phyloP scores from a whole-genome alignment of 1,140 invertebrate species.

The Drosophila athabasca region DNA sequence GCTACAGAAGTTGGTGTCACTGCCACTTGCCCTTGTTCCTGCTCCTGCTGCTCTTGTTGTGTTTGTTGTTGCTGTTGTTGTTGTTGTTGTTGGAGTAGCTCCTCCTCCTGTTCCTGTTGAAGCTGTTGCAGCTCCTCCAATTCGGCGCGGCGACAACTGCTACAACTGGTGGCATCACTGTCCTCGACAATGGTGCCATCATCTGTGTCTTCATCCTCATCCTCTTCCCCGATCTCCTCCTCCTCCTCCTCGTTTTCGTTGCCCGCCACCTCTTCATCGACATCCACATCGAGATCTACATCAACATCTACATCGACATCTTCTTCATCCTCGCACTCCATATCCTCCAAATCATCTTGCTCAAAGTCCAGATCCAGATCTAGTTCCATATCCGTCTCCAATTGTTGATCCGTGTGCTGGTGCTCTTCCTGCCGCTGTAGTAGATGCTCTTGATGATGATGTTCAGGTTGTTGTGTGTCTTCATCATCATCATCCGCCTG shows the following conservation, averaged over 20 bases:
- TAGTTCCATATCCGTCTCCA: not conserved
- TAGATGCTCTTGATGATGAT: not conserved
- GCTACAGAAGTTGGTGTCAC: too few species aligned
- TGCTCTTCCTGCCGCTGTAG: not conserved
- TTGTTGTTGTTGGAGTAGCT: not conserved
- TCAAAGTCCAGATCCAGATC: constrained; percentile 4
- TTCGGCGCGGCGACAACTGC: constrained; percentile 65
- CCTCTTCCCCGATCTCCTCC: not conserved
- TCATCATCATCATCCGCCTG: constrained; percentile 15
- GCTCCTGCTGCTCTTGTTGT: too few species aligned
- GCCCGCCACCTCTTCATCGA: constrained; percentile 14
- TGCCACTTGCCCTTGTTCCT: too few species aligned
- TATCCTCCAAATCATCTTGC: constrained; percentile 1
- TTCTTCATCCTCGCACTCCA: constrained; percentile 2
- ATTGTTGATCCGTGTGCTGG: constrained; percentile 3
- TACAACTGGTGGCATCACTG: constrained; percentile 73
- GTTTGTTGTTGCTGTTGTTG: constrained; percentile 4
- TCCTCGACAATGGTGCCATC: constrained; percentile 68
- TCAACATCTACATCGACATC: constrained; percentile 2
- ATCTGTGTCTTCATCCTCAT: constrained; percentile 28
- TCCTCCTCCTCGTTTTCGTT: not conserved
- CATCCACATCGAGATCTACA: not conserved
- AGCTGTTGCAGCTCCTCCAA: constrained; percentile 47
- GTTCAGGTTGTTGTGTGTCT: constrained; percentile 13
- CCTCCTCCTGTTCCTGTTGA: constrained; percentile 5